Base-by-base conservation (phyloP, 2,113 vertebrate species). In the Petrocephalus zakoni region DNA sequence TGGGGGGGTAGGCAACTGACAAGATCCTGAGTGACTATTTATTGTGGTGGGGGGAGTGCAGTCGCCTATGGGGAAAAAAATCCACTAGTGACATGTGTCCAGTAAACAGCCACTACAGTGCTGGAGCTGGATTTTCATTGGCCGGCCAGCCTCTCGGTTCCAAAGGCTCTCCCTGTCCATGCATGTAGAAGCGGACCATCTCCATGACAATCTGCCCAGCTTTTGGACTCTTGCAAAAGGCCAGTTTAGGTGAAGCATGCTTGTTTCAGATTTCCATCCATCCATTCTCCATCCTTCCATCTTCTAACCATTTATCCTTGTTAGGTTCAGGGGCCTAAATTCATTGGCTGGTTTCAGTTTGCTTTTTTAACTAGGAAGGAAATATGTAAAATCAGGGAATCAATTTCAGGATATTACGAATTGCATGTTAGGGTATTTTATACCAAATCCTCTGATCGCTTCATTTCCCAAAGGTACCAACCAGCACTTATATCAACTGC, bases 1-100 rank as follows among this genome's bases (percentile, higher is more conserved):
- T 9, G 25, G 42, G 83, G 42, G 9, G 22, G 8, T 10, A 7
- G 51, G 2, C 37, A 22, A 68, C 72, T 49, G 86, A 83, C 55
- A 37, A 87, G 37, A 89, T 87, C 49, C 75, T 29, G 29, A 19
- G 51, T 52, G 68, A 82, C 89, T 61, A 15, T 58, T 46, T 88
- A 47, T n/a, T 47, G n/a, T 86, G 55, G 72, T 78, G 37, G 81
- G 85, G 85, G 78, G 34, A 58, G 9, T 58, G 56, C 56, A 25
- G 47, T 81, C 68, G 37, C 22, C 9, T 8, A 87, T 37, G 52
- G 29, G 42, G 4, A 49, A 25, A 78, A 55, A 53, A 52, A 85
- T 6, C 51, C 25, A 13, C 84, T 55, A 51, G n/a, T 85, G 49
- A 49, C 84, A 83, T 34, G 22, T 34, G 49, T 4, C 29, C 46